Base-by-base conservation (phyloP, 2,113 vertebrate genomes). In the Dasyprocta punctata region DNA sequence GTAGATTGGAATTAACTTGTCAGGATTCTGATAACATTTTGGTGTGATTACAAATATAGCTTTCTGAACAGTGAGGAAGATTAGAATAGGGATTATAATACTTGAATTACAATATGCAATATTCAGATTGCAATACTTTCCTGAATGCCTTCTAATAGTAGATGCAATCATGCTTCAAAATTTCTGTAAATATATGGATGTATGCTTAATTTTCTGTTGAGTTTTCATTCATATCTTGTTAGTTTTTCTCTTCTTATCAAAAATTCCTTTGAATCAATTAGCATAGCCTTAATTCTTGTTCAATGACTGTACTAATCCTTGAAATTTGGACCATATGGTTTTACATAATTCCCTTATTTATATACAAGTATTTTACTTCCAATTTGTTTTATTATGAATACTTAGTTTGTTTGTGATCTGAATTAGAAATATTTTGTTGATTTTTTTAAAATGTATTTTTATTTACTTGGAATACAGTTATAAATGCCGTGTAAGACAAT, bases 331-430 rank as follows among this genome's bases (percentile, higher is more conserved):
- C 1, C 41, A 49, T 33, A 41, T 17, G 28, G 60, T 67, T 87
- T 97, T n/a, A 60, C 41, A 95, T 97, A 90, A 97, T 97, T 89
- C 4, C 38, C 6, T 12, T 90, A 33, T 13, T 90, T 75, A 16
- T 80, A 26, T 30, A 67, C 13, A 73, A 52, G 89, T 1, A 78
- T 75, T 65, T 92, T 80, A 96, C 88, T 88, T 63, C 36, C 10
- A 87, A 2, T 44, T 88, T 52, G 44, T 54, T 92, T 38, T 67
- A 80, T 71, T 84, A 65, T 87, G 44, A 47, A 17, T 92, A 60
- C 58, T 73, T 7, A 73, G 84, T 86, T 71, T 80, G 7, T 33
- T 33, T 77, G 7, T 67, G 20, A 58, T 73, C 5, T 92, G 33
- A 92, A 86, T 82, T 89, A 20, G 4, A 96, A 78, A 65, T 58